Percentiles rank a stretch among this genome's conserved stretches.
These are phyloP conservation scores for Stichopus horrens DNA, from an alignment of 53 echinoderm and acorn worm species.

Conservation along the genomic window DNA sequence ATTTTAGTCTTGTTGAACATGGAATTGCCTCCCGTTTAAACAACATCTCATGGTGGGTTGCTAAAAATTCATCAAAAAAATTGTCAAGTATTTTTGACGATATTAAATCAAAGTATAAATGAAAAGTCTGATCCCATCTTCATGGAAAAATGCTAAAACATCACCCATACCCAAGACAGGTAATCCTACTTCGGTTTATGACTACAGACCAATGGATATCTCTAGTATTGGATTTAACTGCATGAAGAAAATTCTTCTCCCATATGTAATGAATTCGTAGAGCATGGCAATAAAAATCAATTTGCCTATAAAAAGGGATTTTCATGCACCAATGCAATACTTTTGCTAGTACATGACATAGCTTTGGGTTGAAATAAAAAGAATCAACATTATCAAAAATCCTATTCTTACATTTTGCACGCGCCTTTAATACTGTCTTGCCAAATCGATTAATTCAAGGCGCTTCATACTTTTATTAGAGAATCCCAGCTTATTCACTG, in stretches of 20 bases:
- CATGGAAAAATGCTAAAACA: slow-evolving; percentile 14
- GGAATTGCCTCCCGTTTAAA: background rate
- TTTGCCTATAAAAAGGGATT: slow-evolving; percentile 11
- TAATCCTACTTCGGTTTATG: slow-evolving; percentile 17
- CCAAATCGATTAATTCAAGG: slow-evolving; percentile 22
- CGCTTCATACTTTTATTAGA: slow-evolving; percentile 10
- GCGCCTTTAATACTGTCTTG: background rate
- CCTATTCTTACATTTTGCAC: background rate
- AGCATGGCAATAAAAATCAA: slow-evolving; percentile 25
- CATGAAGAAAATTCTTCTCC: slow-evolving; percentile 29
- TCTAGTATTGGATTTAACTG: slow-evolving; percentile 5
- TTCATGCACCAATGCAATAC: slow-evolving; percentile 23
- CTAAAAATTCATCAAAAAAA: background rate
- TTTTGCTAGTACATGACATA: slow-evolving; percentile 17
- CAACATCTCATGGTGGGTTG: background rate
- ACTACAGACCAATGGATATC: slow-evolving; percentile 20
- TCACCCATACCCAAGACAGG: background rate
- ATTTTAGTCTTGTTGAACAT: slow-evolving; percentile 7
- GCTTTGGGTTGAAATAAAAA: background rate
- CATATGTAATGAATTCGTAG: background rate
- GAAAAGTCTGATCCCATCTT: background rate
- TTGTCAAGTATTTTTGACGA: background rate
- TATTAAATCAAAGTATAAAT: slow-evolving; percentile 12
- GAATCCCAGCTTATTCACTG: background rate
- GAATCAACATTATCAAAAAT: slow-evolving; percentile 7